Evolutionary conservation across 2,888 invertebrate species (phyloP), one percentile per base, ranked within the genome.

Genomic region (Nebria brevicollis): DNA sequence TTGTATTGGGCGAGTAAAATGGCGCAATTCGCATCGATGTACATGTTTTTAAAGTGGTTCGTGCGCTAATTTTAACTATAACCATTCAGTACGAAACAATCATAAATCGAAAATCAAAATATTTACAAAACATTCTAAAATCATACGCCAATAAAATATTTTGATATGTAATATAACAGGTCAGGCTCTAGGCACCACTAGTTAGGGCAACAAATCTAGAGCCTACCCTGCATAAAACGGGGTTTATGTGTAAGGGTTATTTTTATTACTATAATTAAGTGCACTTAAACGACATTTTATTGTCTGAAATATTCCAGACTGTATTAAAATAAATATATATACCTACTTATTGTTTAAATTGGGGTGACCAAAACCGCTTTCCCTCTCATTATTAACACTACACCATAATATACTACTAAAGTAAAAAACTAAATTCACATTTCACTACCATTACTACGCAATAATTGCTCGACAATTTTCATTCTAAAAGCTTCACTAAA

Each of bases 1-100:
- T 90, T 94, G 84, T 94, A 93, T 84, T 94, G 94, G 94, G 89
- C 93, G 20, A 93, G 94, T 85, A 91, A 91, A 85, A 85, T 93
- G 65, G 90, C 92, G 82, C 94, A 94, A 87, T 89, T 92, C 0
- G 88, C 93, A 1, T 91, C 93, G 0, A 90, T 94, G 11, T 92
- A 93, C 84, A 74, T 84, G 43, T 75, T 85, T 64, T 74, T 86
- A 1, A 80, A 75, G 20, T 68, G 54, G 54, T 54, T 13, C 1
- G 13, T 54, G 4, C 8, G 54, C 8, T 54, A 54, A 54, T 54
- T 54, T 6, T 54, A 13, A 0, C 7, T 54, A 2, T 54, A 54
- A 54, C 4, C 13, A 54, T 43, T 8, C 43, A n/a, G n/a, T n/a
- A n/a, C 43, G 20, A 20, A 20, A 20, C 20, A 20, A 20, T 20